These are phyloP conservation scores for Phengaris arion DNA, from an alignment of 2,888 invertebrate species.

Conservation along the genomic window DNA sequence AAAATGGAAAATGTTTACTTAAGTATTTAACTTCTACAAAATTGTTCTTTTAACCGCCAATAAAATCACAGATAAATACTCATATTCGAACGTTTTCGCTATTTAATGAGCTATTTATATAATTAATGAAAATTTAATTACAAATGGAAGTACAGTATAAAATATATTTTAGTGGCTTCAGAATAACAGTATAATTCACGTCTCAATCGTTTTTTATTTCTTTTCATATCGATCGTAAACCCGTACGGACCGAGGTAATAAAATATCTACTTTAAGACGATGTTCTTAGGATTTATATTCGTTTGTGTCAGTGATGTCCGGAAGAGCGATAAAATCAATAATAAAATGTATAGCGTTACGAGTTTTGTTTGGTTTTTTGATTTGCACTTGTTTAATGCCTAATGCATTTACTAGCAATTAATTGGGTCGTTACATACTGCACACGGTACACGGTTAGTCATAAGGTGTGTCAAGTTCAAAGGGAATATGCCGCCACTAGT, in stretches of 20 bases:
- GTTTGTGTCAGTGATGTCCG: conserved; percentile 21
- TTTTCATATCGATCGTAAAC: conserved; percentile 36
- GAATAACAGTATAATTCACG: conserved; percentile 35
- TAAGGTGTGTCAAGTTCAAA: not conserved
- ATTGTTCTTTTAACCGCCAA: not conserved
- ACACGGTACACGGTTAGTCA: not conserved
- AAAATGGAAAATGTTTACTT: too few relatives aligned
- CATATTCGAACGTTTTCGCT: conserved; percentile 19
- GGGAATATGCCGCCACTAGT: too few relatives aligned
- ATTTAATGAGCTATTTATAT: conserved; percentile 1
- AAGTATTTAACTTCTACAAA: not conserved
- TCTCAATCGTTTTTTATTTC: conserved; percentile 37
- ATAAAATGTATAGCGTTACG: conserved; percentile 24
- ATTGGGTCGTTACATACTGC: conserved; percentile 43
- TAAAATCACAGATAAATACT: not conserved
- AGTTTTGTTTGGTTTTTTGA: conserved; percentile 25
- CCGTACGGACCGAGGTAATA: not conserved
- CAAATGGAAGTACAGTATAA: conserved; percentile 3
- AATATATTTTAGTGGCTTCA: conserved; percentile 26
- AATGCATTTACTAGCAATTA: conserved; percentile 42
- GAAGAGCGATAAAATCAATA: conserved; percentile 26
- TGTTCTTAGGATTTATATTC: conserved; percentile 21
- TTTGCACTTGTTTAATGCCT: not conserved
- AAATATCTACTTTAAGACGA: conserved; percentile 17
- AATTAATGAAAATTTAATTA: not conserved